phyloP scores from a whole-genome alignment of 2,888 invertebrate species.

The Plebejus argus region DNA sequence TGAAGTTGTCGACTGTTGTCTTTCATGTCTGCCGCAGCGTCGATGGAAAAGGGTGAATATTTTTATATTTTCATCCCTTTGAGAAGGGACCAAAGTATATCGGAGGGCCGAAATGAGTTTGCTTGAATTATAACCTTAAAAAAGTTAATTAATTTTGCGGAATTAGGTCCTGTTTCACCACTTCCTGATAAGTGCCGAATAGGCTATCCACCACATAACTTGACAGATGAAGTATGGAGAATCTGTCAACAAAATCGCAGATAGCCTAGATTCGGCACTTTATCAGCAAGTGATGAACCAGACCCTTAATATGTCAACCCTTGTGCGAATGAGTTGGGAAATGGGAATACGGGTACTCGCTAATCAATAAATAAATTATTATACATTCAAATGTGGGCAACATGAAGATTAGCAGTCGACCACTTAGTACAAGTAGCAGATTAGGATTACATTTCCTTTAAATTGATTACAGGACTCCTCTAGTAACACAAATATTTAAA shows the following conservation, averaged over 20 bases:
- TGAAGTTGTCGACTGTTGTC: background rate
- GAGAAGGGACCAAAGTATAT: background rate
- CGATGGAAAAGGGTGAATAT: background rate
- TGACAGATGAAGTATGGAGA: too few relatives aligned
- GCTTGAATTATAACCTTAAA: background rate
- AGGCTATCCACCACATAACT: too few relatives aligned
- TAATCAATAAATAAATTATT: too few relatives aligned
- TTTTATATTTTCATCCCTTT: slow-evolving; percentile 3
- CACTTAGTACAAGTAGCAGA: background rate
- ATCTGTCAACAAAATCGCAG: too few relatives aligned
- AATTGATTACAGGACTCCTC: background rate
- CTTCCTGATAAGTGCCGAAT: too few relatives aligned
- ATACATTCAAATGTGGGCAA: background rate
- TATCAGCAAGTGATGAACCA: too few relatives aligned
- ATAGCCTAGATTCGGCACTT: too few relatives aligned
- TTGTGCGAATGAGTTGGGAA: background rate
- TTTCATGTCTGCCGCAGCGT: slow-evolving; percentile 1
- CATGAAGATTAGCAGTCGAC: background rate
- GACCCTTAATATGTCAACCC: background rate
- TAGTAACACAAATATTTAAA: background rate
- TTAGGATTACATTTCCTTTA: background rate
- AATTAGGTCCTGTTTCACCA: too few relatives aligned
- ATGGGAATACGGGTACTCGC: background rate
- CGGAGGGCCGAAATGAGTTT: background rate
- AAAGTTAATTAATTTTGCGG: slow-evolving; percentile 12